These are phyloP conservation scores for Oreochromis aureus DNA, from an alignment of 2,113 vertebrate genomes.

Conservation along the genomic window DNA sequence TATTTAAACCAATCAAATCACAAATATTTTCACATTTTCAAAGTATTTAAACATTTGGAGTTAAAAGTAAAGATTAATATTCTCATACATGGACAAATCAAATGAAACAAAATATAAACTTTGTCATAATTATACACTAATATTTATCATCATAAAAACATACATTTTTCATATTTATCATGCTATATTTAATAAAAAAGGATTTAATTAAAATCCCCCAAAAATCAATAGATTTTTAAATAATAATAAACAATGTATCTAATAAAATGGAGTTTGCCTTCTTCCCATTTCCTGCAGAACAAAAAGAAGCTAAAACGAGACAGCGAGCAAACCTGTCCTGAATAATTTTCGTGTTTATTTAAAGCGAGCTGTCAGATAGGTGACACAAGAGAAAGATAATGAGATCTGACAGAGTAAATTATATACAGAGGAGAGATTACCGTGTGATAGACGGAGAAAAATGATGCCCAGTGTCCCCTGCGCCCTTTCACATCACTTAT, in stretches of 20 bases:
- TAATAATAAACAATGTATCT: neutral
- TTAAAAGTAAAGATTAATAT: neutral
- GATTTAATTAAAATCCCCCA: neutral
- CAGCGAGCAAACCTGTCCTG: neutral
- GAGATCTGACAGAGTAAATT: conserved; percentile 1
- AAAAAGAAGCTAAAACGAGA: neutral
- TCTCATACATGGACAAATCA: neutral
- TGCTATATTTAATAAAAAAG: neutral
- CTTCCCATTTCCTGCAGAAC: neutral
- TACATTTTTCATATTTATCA: neutral
- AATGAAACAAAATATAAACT: neutral
- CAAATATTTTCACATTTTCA: neutral
- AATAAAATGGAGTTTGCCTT: neutral
- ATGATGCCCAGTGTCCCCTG: neutral
- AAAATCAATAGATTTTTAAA: neutral
- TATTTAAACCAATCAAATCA: neutral
- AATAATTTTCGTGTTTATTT: neutral
- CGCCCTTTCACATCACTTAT: neutral
- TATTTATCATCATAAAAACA: neutral
- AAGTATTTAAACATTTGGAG: neutral
- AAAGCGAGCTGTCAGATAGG: neutral
- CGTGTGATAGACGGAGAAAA: neutral
- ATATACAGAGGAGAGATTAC: neutral
- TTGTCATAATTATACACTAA: neutral
- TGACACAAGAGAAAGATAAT: neutral